These are phyloP conservation scores for Chelonus formosanus DNA, from an alignment of 2,888 invertebrate species.

Conservation along the genomic window DNA sequence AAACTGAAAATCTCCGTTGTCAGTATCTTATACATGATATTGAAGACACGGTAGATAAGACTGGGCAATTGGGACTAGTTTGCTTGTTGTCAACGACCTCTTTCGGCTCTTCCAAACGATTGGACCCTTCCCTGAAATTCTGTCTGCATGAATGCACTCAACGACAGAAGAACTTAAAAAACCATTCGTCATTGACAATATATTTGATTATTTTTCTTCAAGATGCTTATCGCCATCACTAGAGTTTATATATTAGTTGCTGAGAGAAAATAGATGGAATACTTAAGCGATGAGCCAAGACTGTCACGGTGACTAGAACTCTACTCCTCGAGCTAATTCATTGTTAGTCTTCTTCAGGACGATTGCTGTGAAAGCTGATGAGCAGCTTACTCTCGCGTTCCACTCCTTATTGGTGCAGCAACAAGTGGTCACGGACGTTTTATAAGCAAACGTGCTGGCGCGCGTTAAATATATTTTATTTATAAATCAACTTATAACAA, in stretches of 20 bases:
- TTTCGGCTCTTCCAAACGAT: constrained; percentile 13
- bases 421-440: constrained; percentile 17
- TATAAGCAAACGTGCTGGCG: background rate
- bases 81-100: constrained; percentile 2
- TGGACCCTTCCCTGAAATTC: constrained; percentile 5
- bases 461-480: constrained; percentile 1
- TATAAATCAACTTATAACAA: background rate
- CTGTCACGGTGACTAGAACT: constrained; percentile 4
- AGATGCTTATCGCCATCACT: background rate
- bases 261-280: constrained; percentile 19
- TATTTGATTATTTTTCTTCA: constrained; percentile 3
- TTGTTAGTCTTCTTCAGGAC: constrained; percentile 5
- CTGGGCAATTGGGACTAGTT: background rate
- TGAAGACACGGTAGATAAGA: background rate
- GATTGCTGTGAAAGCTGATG: constrained; percentile 24
- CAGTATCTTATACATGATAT: background rate
- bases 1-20: no score
- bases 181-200: background rate
- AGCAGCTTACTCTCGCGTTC: constrained; percentile 1
- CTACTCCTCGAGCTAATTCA: constrained; percentile 8
- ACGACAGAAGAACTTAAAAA: background rate
- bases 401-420: constrained; percentile 9
- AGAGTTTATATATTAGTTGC: background rate
- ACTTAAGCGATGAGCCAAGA: constrained; percentile 10
- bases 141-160: constrained; percentile 1